Base-by-base conservation (phyloP, 2,888 invertebrate genomes). In the Luffia ferchaultella region DNA sequence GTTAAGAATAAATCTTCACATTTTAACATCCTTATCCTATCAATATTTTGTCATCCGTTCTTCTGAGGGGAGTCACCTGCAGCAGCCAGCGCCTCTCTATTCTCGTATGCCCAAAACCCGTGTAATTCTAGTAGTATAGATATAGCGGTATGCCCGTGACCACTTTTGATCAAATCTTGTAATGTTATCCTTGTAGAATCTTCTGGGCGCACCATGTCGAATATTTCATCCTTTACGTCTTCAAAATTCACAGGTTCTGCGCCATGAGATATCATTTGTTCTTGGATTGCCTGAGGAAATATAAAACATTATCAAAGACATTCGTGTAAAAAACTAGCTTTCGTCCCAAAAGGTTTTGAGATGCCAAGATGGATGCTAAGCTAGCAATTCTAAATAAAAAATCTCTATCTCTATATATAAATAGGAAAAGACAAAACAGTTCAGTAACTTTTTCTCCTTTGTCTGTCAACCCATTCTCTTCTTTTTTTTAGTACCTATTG, bases 51-150 rank as follows among this genome's bases (percentile, higher is more conserved):
- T 45, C 45, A 44, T 16, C 18, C 20, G 9, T 20, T 16, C 12
- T 20, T 44, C 3, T 44, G 64, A 57, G 49, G 53, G 64, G 87
- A 92, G 63, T 91, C 92, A 0, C 91, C 87, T 19, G 90, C 90
- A 1, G 89, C 87, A 0, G 89, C 89, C 59, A 91, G 80, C 15
- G 90, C 88, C 80, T 97, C 97, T 58, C 97, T 86, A 73, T 96
- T 96, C 84, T 98, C 98, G 67, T 98, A 96, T 0, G 93, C 93
- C 95, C 95, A 96, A 85, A 98, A 98, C 48, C 97, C 96, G 73
- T 97, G 95, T 62, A 97, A 89, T 77, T 98, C 98, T 58, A 96
- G 92, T 52, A 98, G 84, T 68, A 98, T 96, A 63, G 95, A 96
- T 42, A 97, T 90, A 53, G 97, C 93, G 0, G 95, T 96, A 63